These are phyloP conservation scores for Cryptoprocta ferox DNA, from an alignment of 2,797 vertebrate genomes.

Conservation along the genomic window DNA sequence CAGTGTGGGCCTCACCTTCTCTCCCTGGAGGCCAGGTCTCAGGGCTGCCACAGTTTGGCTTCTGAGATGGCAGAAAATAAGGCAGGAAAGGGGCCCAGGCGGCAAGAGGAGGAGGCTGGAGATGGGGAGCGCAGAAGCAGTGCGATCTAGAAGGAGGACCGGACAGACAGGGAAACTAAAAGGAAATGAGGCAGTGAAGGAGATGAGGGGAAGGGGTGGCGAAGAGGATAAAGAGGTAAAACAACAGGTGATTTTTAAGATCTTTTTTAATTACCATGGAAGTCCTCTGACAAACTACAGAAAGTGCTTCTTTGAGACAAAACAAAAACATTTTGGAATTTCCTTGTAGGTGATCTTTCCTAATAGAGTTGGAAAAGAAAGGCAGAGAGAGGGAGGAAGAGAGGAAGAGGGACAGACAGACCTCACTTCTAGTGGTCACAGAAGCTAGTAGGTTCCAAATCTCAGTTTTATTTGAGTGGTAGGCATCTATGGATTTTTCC, in stretches of 20 bases:
- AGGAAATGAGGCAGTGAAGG: neutral
- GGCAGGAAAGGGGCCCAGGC: neutral
- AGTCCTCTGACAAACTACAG: neutral
- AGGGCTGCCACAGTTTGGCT: neutral
- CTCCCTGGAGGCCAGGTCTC: neutral
- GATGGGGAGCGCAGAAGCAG: neutral
- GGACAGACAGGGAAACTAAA: neutral
- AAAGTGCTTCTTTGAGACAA: neutral
- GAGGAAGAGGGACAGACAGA: neutral
- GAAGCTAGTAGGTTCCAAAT: neutral
- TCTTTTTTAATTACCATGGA: neutral
- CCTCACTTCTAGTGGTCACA: neutral
- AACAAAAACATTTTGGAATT: neutral
- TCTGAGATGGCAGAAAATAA: neutral
- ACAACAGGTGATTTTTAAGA: neutral
- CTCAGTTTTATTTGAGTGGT: neutral
- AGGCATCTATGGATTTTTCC: neutral
- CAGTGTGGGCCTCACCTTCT: neutral
- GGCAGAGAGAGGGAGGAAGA: neutral
- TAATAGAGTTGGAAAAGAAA: neutral
- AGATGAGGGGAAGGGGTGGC: neutral
- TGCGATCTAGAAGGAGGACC: neutral
- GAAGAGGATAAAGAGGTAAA: neutral
- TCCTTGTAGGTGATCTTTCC: neutral
- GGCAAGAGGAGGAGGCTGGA: neutral